A percentile compares a stretch with the other conserved stretches of the same genome.
Conservation (phyloP, 1,140 invertebrate species). For the Pollicipes pollicipes region DNA sequence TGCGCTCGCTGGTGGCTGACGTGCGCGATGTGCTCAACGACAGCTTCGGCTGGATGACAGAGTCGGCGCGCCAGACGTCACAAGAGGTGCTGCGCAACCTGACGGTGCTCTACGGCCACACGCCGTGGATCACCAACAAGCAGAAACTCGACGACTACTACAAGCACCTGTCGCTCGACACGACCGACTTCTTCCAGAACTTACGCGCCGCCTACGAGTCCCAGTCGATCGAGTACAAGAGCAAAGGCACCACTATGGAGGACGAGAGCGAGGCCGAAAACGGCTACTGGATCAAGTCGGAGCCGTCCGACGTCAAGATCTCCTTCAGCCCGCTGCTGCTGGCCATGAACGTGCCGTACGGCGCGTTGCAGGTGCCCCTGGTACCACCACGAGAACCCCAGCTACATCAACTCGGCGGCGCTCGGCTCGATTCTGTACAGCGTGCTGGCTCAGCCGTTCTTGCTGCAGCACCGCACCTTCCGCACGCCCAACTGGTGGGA, state of each 20-base stretch:
- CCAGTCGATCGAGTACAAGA: constrained; percentile 5
- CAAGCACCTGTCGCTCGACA: background rate
- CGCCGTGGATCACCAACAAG: background rate
- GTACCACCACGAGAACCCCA: background rate
- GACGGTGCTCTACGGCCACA: background rate
- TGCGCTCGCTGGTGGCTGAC: background rate
- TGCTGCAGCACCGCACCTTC: constrained; percentile 1
- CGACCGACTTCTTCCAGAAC: background rate
- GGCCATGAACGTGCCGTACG: constrained; percentile 5
- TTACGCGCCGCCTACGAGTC: background rate
- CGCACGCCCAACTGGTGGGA: constrained; percentile 4
- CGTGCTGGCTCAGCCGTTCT: constrained; percentile 4
- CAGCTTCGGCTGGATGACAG: constrained; percentile 3
- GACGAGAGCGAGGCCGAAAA: constrained; percentile 2
- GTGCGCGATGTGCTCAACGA: constrained; percentile 2
- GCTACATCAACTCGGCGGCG: background rate
- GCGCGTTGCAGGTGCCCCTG: background rate
- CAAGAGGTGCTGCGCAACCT: constrained; percentile 3
- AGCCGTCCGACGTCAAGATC: background rate
- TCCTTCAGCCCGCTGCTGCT: background rate
- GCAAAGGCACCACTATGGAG: background rate
- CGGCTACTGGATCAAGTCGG: constrained; percentile 5
- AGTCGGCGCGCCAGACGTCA: background rate
- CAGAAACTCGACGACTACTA: background rate
- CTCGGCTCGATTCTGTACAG: background rate